Conservation (phyloP, 2,113 vertebrate species). For the Noctilio leporinus region DNA sequence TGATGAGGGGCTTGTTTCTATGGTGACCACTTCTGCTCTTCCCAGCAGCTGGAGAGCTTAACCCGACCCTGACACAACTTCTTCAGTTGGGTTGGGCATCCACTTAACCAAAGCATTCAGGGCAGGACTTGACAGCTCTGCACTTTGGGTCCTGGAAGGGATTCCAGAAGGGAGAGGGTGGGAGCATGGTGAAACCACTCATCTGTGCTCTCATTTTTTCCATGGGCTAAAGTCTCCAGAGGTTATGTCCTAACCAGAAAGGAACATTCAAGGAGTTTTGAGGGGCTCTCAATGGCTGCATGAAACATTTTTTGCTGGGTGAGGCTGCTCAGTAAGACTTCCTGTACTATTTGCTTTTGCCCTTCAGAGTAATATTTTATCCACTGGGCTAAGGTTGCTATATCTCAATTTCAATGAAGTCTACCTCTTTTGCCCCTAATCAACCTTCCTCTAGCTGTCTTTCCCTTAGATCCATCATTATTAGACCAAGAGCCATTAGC, state of each 20-base stretch:
- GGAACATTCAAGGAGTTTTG: not conserved
- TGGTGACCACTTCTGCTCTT: conserved; percentile 46
- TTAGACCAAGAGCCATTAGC: conserved; percentile 42
- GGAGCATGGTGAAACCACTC: not conserved
- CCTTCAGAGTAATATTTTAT: not conserved
- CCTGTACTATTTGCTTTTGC: not conserved
- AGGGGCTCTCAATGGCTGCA: not conserved
- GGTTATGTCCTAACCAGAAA: not conserved
- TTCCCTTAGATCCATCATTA: not conserved
- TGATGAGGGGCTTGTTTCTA: conserved; percentile 62
- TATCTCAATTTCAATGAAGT: not conserved
- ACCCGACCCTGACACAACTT: conserved; percentile 64
- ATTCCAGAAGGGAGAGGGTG: conserved; percentile 46
- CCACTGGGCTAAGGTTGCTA: not conserved
- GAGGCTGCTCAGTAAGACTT: not conserved
- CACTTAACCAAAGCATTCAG: conserved; percentile 63
- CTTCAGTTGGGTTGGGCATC: conserved; percentile 72
- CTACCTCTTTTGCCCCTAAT: not conserved
- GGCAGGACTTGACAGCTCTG: conserved; percentile 68
- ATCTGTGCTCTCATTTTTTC: conserved; percentile 33
- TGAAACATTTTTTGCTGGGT: not conserved
- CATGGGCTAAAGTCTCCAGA: not conserved
- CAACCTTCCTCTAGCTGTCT: not conserved
- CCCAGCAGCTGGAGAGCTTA: conserved; percentile 75
- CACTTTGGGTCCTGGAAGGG: conserved; percentile 27